These are phyloP conservation scores for Drosophila suzukii DNA, from an alignment of 1,140 invertebrate genomes.

Conservation along the genomic window DNA sequence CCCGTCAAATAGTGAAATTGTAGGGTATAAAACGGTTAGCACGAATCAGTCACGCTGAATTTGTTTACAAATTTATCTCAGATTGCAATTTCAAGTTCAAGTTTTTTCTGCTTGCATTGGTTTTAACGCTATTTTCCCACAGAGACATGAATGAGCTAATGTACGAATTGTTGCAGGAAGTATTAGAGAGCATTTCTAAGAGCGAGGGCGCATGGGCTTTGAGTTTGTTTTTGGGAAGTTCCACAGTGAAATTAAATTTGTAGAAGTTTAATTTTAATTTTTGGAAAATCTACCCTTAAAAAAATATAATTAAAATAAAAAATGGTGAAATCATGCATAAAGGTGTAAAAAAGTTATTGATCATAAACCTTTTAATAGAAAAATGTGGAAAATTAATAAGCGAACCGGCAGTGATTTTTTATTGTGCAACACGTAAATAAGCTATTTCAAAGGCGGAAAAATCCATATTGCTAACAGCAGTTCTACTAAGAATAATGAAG, in stretches of 20 bases:
- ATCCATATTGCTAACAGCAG: slow-evolving; percentile 20
- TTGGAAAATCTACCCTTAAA: no score
- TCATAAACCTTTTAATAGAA: no score
- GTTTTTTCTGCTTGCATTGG: slow-evolving; percentile 27
- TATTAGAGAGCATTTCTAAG: slow-evolving; percentile 15
- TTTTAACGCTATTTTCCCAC: slow-evolving; percentile 25
- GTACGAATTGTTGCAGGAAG: slow-evolving; percentile 28
- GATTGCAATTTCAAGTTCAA: slow-evolving; percentile 66
- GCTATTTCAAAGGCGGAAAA: neutral
- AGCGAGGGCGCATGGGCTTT: slow-evolving; percentile 38
- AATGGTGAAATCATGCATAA: neutral
- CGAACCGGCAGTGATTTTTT: neutral
- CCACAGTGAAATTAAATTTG: neutral
- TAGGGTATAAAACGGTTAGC: slow-evolving; percentile 21
- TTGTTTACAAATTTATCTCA: slow-evolving; percentile 12
- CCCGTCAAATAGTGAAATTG: neutral
- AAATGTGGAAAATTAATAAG: neutral
- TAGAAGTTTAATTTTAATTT: no score
- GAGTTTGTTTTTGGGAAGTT: neutral
- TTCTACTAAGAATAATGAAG: slow-evolving; percentile 30
- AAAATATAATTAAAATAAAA: no score
- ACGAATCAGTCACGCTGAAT: neutral
- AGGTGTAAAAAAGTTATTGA: neutral
- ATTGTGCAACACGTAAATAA: neutral
- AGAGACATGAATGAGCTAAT: slow-evolving; percentile 41